Base-by-base conservation (phyloP, 2,888 invertebrate genomes). In the Idaea biselata region DNA sequence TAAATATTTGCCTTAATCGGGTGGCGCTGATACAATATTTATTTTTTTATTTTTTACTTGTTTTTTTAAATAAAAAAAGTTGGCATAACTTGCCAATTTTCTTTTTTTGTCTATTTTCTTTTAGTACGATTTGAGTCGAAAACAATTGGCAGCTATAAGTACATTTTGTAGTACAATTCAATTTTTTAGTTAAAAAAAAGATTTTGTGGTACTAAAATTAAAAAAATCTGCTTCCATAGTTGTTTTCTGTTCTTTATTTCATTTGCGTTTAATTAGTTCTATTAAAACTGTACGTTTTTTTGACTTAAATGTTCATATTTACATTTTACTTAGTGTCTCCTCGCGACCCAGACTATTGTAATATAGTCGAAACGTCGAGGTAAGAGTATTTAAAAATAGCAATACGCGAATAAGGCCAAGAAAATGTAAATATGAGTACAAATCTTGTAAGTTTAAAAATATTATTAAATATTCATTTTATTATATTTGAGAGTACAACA, bases 121-220 rank as follows among this genome's bases (percentile, higher is more conserved):
- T 44, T 44, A 44, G 57, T 63, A 63, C 67, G 60, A 55, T 3
- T 59, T 44, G 60, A 14, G 44, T 44, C 11, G 44, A 11, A 44
- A 7, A 44, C 44, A 6, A 44, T 44, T 44, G 44, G 44, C 44
- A 44, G 33, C 33, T 33, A 5, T 11, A 33, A 33, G 44, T 44
- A 44, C 44, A 44, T 44, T 44, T 44, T 44, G 8, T 44, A 44
- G 44, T 44, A 44, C 44, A 44, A 44, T 3, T 44, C 44, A 6
- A 44, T 44, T 44, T 44, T 44, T 44, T 44, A 14, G 44, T 44
- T 11, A 44, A 44, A 44, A 44, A 44, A 44, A 44, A 2, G 11
- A 8, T 44, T 80, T 77, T 62, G 73, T 74, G 25, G 25, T 44
- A 44, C 67, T 68, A 70, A 71, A 63, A 69, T 64, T 70, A 67